Percentiles rank a stretch among this genome's conserved stretches.
Evolutionary conservation across 2,113 vertebrate genomes (phyloP).

Genomic region (Callipepla californica): DNA sequence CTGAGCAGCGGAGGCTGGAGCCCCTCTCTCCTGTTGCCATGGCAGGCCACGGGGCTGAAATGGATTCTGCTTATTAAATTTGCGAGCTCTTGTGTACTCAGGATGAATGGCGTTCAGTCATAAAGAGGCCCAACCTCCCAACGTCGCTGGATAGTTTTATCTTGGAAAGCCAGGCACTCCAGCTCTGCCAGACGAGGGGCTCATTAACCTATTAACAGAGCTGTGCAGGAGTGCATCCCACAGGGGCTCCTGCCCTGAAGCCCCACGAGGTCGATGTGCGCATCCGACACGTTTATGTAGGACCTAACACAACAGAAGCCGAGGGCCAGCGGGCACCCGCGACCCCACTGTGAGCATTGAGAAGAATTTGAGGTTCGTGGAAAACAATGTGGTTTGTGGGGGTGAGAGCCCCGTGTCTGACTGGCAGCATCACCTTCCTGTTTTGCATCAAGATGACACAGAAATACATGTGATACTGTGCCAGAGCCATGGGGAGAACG

Average conservation of each 20-base stretch:
- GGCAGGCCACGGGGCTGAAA: slow-evolving; percentile 81
- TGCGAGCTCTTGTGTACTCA: slow-evolving; percentile 81
- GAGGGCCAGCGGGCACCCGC: background rate
- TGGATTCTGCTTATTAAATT: slow-evolving; percentile 86
- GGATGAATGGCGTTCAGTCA: slow-evolving; percentile 82
- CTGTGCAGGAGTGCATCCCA: slow-evolving; percentile 41
- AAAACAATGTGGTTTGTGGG: rapidly evolving
- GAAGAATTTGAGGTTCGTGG: background rate
- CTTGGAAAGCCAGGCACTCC: slow-evolving; percentile 81
- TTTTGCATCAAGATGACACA: background rate
- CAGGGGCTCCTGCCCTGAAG: background rate
- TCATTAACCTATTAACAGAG: slow-evolving; percentile 76
- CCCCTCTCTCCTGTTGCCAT: slow-evolving; percentile 83
- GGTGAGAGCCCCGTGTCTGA: rapidly evolving
- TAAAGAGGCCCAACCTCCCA: slow-evolving; percentile 75
- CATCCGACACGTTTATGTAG: background rate
- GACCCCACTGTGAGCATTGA: rapidly evolving
- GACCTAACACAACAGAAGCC: background rate
- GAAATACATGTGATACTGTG: rapidly evolving
- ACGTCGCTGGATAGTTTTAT: slow-evolving; percentile 77
- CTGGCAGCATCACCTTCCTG: background rate
- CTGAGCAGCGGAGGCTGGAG: slow-evolving; percentile 83
- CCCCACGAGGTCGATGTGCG: rapidly evolving
- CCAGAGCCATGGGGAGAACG: background rate
- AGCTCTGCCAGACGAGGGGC: slow-evolving; percentile 47